Conservation (phyloP, 2,888 invertebrate species). For the Lycophotia porphyrea region DNA sequence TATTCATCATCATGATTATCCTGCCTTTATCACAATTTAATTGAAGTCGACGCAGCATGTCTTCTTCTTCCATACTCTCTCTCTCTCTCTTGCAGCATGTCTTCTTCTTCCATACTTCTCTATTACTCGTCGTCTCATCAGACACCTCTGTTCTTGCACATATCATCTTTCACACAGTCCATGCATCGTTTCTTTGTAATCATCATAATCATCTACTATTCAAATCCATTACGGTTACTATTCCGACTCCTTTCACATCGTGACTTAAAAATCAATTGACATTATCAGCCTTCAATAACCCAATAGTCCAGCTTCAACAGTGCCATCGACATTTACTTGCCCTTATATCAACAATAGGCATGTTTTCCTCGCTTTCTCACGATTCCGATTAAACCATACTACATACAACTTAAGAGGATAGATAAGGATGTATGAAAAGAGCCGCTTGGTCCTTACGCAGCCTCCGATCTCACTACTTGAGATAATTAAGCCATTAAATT, state of each 20-base stretch:
- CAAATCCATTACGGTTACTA: not conserved
- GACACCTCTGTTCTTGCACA: not conserved
- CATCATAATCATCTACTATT: not conserved
- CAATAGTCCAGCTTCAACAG: constrained; percentile 13
- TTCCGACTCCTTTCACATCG: constrained; percentile 22
- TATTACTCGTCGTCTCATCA: not conserved
- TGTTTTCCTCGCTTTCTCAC: constrained; percentile 69
- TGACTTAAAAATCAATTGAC: constrained; percentile 35
- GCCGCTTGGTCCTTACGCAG: constrained; percentile 74
- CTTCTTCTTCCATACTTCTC: not conserved
- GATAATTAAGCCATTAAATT: constrained; percentile 89
- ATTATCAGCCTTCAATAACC: constrained; percentile 14
- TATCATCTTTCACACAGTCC: not conserved
- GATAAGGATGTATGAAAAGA: constrained; percentile 74
- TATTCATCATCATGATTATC: not conserved
- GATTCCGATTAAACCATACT: constrained; percentile 66
- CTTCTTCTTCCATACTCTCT: not conserved
- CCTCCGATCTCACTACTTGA: constrained; percentile 82
- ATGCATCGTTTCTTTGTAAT: not conserved
- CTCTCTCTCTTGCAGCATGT: not conserved
- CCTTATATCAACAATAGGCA: constrained; percentile 56
- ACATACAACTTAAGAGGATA: constrained; percentile 70
- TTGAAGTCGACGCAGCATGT: not conserved
- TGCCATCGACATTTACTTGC: constrained; percentile 30
- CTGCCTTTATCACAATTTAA: no score